Conservation (phyloP, 2,888 invertebrate genomes). For the Drosophila dives region DNA sequence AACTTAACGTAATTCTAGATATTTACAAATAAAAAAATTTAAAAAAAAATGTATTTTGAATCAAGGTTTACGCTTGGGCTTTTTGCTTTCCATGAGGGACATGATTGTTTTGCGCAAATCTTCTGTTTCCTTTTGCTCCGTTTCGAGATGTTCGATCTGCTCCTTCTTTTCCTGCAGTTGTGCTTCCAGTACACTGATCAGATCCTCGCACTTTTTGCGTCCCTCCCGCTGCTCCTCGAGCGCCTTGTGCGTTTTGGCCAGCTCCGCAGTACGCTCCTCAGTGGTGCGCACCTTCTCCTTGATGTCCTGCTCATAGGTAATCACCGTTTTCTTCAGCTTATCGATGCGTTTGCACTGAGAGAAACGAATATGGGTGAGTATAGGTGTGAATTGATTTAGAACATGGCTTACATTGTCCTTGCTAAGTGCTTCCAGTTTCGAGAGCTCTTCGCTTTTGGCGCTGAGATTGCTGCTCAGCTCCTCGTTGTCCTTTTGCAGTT, state of each 20-base stretch:
- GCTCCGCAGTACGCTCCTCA: conserved; percentile 82
- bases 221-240: conserved; percentile 83
- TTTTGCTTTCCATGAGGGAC: conserved; percentile 84
- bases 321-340: conserved; percentile 82
- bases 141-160: conserved; percentile 80
- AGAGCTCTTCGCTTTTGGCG: conserved; percentile 75
- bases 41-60: background rate
- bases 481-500: conserved; percentile 77
- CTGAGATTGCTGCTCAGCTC: conserved; percentile 69
- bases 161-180: conserved; percentile 84
- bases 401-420: conserved; percentile 78
- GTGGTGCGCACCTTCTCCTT: conserved; percentile 80
- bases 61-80: conserved; percentile 80
- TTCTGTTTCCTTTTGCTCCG: conserved; percentile 83
- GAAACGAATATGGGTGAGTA: background rate
- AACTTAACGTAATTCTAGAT: background rate
- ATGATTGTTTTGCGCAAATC: conserved; percentile 84
- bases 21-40: conserved; percentile 1
- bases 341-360: conserved; percentile 79
- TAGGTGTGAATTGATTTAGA: background rate
- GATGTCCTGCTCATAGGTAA: conserved; percentile 80
- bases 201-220: conserved; percentile 82
- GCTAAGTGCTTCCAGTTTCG: conserved; percentile 69
- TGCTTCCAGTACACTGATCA: conserved; percentile 82
- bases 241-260: conserved; percentile 79